phyloP scores from a whole-genome alignment of 2,888 invertebrate genomes.

The Agonopterix subpropinquella region DNA sequence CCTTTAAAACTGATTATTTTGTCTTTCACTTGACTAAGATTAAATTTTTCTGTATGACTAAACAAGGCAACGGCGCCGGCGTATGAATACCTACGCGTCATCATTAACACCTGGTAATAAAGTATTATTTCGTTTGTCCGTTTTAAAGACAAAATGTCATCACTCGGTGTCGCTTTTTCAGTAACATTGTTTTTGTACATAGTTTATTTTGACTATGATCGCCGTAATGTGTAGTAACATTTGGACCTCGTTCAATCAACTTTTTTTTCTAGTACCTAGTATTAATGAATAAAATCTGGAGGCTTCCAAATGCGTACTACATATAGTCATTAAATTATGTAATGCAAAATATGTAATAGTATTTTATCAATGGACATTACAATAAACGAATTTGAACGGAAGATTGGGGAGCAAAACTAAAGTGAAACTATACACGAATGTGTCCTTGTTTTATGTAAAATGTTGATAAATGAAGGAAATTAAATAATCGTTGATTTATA shows the following conservation, averaged over 20 bases:
- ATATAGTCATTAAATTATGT: slow-evolving; percentile 35
- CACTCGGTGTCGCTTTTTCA: not conserved
- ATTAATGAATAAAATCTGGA: slow-evolving; percentile 14
- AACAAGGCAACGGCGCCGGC: too few relatives aligned
- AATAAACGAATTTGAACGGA: slow-evolving; percentile 43
- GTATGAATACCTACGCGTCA: too few relatives aligned
- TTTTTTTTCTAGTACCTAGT: slow-evolving; percentile 24
- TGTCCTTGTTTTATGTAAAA: slow-evolving; percentile 30
- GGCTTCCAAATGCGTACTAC: slow-evolving; percentile 40
- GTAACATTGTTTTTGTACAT: slow-evolving; percentile 27
- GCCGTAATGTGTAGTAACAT: slow-evolving; percentile 31
- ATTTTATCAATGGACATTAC: slow-evolving; percentile 36
- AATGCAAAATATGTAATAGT: slow-evolving; percentile 38
- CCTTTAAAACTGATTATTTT: too few relatives aligned
- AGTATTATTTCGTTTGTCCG: not conserved
- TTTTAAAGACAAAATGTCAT: not conserved
- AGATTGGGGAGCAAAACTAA: slow-evolving; percentile 67
- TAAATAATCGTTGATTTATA: slow-evolving; percentile 30
- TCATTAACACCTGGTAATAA: too few relatives aligned
- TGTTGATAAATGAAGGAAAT: slow-evolving; percentile 33
- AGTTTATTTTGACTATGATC: slow-evolving; percentile 15
- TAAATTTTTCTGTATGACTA: too few relatives aligned
- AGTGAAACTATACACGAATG: slow-evolving; percentile 22
- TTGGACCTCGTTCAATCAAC: slow-evolving; percentile 24
- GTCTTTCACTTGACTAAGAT: too few relatives aligned